phyloP scores from a whole-genome alignment of 1,140 invertebrate species.

The Batillaria attramentaria region DNA sequence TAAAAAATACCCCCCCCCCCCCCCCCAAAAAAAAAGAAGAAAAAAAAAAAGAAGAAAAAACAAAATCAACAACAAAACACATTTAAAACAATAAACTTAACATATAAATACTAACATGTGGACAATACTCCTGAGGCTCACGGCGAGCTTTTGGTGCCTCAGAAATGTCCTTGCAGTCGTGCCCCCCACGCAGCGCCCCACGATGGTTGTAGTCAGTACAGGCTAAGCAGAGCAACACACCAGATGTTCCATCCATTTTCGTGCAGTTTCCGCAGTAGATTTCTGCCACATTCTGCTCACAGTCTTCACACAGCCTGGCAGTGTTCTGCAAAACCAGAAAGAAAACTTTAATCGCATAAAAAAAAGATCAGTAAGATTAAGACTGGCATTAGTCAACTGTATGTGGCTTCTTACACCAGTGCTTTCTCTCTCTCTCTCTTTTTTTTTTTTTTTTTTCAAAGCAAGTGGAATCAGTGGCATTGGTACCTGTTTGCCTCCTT shows the following conservation, averaged over 20 bases:
- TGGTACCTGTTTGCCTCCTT: no score
- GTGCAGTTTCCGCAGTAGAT: constrained; percentile 18
- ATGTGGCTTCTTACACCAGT: no score
- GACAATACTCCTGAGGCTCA: neutral
- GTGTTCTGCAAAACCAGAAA: no score
- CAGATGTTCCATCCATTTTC: neutral
- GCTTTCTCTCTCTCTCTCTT: no score
- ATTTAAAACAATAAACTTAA: neutral
- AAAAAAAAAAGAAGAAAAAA: no score
- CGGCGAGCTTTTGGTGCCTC: neutral
- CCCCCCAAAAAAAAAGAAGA: no score
- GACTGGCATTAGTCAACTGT: no score
- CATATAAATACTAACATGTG: constrained; percentile 16
- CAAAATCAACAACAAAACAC: neutral
- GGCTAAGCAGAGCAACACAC: constrained; percentile 18
- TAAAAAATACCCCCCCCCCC: no score
- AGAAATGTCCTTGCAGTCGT: constrained; percentile 26
- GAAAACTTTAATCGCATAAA: no score
- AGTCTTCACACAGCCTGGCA: constrained; percentile 30
- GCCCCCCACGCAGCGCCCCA: constrained; percentile 26
- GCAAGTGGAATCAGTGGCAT: no score
- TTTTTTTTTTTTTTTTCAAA: no score
- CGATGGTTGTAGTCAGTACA: constrained; percentile 18
- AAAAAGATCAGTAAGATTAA: no score
- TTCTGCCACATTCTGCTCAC: constrained; percentile 7